Evolutionary conservation across 2,113 vertebrate species (phyloP).

Genomic region (Tylochromis polylepis): DNA sequence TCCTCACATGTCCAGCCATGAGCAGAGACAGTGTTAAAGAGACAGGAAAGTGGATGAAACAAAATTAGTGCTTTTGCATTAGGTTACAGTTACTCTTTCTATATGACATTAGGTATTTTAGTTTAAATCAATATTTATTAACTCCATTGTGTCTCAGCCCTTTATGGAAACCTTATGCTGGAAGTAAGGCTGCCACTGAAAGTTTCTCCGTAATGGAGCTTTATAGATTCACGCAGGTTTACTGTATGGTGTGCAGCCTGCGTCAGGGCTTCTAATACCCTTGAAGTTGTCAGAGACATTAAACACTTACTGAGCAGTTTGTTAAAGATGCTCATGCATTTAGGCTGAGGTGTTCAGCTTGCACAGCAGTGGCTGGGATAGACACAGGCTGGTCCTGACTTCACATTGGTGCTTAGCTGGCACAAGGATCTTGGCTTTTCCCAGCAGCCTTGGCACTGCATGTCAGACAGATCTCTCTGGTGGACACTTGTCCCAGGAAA

Average conservation of each 20-base stretch:
- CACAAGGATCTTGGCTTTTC: neutral
- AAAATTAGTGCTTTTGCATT: neutral
- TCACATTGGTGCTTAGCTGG: constrained; percentile 18
- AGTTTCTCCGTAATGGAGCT: constrained; percentile 30
- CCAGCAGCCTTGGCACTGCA: neutral
- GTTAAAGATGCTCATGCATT: constrained; percentile 38
- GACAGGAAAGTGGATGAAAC: neutral
- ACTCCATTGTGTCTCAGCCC: neutral
- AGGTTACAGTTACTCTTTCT: neutral
- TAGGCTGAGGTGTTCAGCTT: neutral
- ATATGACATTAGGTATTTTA: neutral
- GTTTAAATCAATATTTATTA: constrained; percentile 26
- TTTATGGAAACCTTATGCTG: constrained; percentile 9
- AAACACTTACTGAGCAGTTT: constrained; percentile 60
- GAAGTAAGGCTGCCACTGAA: neutral
- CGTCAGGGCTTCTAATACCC: constrained; percentile 45
- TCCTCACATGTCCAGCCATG: constrained; percentile 5
- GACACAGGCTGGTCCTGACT: neutral
- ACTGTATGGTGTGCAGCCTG: constrained; percentile 18
- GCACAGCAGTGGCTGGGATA: neutral
- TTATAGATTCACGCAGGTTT: constrained; percentile 25
- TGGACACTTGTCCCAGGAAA: neutral
- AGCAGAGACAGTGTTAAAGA: constrained; percentile 1
- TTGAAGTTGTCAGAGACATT: constrained; percentile 45
- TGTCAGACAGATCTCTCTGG: neutral